A percentile compares a stretch with the other conserved stretches of the same genome.
These are phyloP conservation scores for Tetragonisca angustula DNA, from an alignment of 2,888 invertebrate species.

Conservation along the genomic window DNA sequence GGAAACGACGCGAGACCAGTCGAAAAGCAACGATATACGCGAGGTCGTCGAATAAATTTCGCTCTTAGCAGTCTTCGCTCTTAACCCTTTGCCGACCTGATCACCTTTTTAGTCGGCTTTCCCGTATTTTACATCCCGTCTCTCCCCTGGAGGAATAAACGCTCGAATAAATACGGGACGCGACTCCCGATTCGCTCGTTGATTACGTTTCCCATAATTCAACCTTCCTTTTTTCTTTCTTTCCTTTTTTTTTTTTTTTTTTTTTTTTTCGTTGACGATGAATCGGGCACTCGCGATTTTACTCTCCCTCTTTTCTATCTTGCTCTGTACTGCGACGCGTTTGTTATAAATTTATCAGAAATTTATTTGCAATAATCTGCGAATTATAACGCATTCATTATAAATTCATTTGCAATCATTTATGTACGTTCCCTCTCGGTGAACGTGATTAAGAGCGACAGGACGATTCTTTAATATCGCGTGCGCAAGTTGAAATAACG, in stretches of 20 bases:
- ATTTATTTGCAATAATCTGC: background rate
- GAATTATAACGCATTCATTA: background rate
- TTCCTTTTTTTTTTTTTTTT: background rate
- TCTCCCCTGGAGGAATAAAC: conserved; percentile 1
- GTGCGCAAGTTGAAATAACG: conserved; percentile 16
- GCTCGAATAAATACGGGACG: conserved; percentile 5
- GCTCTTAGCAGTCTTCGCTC: conserved; percentile 34
- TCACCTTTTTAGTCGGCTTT: background rate
- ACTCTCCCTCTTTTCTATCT: background rate
- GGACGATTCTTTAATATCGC: background rate
- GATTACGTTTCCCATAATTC: conserved; percentile 26
- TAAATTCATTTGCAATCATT: background rate
- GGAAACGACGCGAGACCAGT: conserved; percentile 3
- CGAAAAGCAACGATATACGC: background rate
- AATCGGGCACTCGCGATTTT: background rate
- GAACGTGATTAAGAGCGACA: too few species aligned
- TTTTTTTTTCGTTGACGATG: background rate
- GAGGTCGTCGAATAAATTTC: conserved; percentile 41
- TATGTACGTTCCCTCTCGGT: background rate
- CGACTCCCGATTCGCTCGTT: background rate
- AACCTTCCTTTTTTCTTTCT: background rate
- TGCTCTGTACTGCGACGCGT: too few species aligned
- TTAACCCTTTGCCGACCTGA: conserved; percentile 16
- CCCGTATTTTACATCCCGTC: conserved; percentile 14
- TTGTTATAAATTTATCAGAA: background rate